Percentiles rank a stretch among this genome's conserved stretches.
Conservation (phyloP, 2,113 vertebrate genomes). For the Actenoides lindsayi region DNA sequence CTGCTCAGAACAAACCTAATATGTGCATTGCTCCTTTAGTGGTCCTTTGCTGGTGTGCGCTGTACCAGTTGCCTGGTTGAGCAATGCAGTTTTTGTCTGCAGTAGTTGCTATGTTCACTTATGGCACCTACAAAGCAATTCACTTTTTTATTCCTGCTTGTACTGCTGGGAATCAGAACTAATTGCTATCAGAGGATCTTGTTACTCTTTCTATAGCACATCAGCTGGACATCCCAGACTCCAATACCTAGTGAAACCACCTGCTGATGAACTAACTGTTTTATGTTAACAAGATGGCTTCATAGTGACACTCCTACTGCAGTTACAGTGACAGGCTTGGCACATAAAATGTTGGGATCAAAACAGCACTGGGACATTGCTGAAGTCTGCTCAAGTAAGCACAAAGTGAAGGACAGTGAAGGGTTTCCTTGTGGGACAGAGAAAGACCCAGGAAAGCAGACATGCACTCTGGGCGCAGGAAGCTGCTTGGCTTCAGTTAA, state of each 20-base stretch:
- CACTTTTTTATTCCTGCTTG: neutral
- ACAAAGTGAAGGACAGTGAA: neutral
- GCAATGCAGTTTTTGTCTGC: accelerated
- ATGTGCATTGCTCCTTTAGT: neutral
- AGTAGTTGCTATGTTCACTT: neutral
- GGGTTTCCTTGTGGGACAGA: neutral
- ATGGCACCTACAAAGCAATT: neutral
- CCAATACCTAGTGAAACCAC: neutral
- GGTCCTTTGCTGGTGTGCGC: neutral
- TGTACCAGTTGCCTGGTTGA: neutral
- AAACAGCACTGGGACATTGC: neutral
- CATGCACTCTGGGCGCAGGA: accelerated
- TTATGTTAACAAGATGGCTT: neutral
- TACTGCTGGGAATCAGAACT: neutral
- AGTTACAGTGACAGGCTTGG: neutral
- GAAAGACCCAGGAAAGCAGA: accelerated
- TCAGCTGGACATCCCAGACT: neutral
- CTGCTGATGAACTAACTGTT: neutral
- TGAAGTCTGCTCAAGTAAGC: neutral
- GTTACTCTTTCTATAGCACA: neutral
- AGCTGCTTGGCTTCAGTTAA: neutral
- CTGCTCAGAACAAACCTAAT: neutral
- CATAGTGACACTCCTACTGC: neutral
- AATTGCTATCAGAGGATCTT: neutral
- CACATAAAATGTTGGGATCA: accelerated